Evolutionary conservation across 2,888 invertebrate species (phyloP), one percentile per base, ranked within the genome.

Genomic region (Amiota communis): DNA sequence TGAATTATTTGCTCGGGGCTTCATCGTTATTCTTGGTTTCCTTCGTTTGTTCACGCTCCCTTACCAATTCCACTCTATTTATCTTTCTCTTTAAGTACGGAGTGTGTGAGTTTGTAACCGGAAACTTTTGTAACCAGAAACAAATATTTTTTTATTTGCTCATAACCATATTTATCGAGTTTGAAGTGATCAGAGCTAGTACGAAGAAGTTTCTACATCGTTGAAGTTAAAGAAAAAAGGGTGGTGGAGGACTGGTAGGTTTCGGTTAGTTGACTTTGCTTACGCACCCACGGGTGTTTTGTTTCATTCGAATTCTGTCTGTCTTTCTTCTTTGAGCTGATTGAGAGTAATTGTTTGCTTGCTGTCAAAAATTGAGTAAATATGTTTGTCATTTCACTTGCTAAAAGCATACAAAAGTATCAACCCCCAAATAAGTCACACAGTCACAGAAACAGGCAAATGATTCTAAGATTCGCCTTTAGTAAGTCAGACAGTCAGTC

Each of bases 361-460:
- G 80, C 86, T 87, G 87, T 87, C 87, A 87, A 85, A 87, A 87
- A 87, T 87, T 87, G 85, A 84, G 85, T 87, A 87, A 87, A 87
- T 87, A 87, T 87, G 87, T 86, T 87, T 87, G 86, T 86, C 86
- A 84, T 86, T 86, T 85, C 81, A 83, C 86, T 86, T 84, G 81
- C 80, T 81, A 71, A 73, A 73, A 78, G 67, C 56, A 76, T 74
- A 80, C 86, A 84, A 84, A 84, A 82, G 36, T 36, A 36, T 36
- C 36, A 36, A 36, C 36, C 36, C 36, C 36, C 36, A 36, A 36
- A 36, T 6, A 36, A n/a, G n/a, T n/a, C 6, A 6, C 36, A 36
- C 36, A 36, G 36, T 36, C 36, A 36, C 36, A 36, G 36, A 6
- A 2, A 36, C 36, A 36, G 36, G 6, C 36, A 36, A 36, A 36